Conservation (phyloP, 2,113 vertebrate species). For the Pungitius pungitius region DNA sequence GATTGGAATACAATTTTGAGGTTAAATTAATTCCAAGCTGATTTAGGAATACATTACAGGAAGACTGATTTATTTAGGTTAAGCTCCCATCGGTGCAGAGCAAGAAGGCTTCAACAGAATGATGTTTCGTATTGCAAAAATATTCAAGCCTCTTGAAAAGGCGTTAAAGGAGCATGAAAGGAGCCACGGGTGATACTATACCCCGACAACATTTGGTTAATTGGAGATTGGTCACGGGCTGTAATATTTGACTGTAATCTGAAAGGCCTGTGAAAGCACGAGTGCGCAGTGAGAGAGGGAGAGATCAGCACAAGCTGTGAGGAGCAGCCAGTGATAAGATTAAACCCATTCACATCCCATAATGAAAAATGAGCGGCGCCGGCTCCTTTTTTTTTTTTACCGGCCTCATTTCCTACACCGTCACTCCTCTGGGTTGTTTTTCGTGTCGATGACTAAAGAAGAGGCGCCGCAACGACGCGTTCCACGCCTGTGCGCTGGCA, state of each 20-base stretch:
- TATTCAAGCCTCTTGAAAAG: constrained; percentile 72
- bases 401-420: constrained; percentile 54
- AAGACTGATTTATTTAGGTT: constrained; percentile 84
- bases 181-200: constrained; percentile 78
- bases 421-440: constrained; percentile 64
- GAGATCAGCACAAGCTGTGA: constrained; percentile 74
- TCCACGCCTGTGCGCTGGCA: constrained; percentile 28
- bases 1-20: constrained; percentile 66
- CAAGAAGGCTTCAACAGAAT: constrained; percentile 66
- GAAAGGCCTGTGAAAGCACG: constrained; percentile 77
- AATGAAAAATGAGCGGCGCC: constrained; percentile 69
- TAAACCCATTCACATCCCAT: constrained; percentile 74
- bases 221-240: constrained; percentile 83
- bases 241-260: constrained; percentile 83
- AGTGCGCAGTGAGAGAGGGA: constrained; percentile 64
- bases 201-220: constrained; percentile 82
- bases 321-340: constrained; percentile 78
- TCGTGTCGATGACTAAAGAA: constrained; percentile 57
- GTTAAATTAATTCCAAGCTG: constrained; percentile 70
- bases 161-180: constrained; percentile 77
- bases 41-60: constrained; percentile 65
- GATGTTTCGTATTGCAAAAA: constrained; percentile 70
- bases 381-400: constrained; percentile 56
- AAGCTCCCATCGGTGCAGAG: constrained; percentile 71
- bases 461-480: constrained; percentile 22